Evolutionary conservation across 2,888 invertebrate genomes (phyloP).

Genomic region (Seladonia tumulorum): DNA sequence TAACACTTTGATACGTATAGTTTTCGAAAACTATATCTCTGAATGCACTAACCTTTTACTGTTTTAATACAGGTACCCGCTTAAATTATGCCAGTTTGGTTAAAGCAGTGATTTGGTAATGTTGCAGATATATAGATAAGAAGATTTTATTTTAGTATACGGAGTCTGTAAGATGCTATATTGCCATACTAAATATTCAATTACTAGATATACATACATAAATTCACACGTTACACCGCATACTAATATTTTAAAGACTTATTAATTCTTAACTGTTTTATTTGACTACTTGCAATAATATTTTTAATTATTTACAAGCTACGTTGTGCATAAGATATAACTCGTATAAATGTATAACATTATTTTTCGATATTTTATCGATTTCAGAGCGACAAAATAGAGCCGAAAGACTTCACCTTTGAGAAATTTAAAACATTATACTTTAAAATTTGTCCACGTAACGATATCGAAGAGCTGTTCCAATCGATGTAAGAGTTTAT

Average conservation of each 20-base stretch:
- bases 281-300: background rate
- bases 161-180: background rate
- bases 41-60: background rate
- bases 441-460: conserved; percentile 89
- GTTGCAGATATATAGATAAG: background rate
- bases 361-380: background rate
- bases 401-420: conserved; percentile 88
- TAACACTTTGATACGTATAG: background rate
- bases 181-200: background rate
- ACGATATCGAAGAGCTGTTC: conserved; percentile 90
- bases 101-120: background rate
- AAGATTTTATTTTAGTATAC: background rate
- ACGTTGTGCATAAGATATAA: background rate
- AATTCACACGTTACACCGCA: background rate
- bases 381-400: conserved; percentile 88
- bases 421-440: conserved; percentile 89
- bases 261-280: background rate
- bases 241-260: background rate
- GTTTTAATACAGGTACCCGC: background rate
- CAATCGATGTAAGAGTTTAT: conserved; percentile 86
- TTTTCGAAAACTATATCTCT: background rate
- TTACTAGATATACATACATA: background rate
- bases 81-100: background rate
- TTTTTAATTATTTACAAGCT: background rate
- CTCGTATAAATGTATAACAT: background rate